phyloP scores from a whole-genome alignment of 2,888 invertebrate genomes.

The Falcaria lacertinaria region DNA sequence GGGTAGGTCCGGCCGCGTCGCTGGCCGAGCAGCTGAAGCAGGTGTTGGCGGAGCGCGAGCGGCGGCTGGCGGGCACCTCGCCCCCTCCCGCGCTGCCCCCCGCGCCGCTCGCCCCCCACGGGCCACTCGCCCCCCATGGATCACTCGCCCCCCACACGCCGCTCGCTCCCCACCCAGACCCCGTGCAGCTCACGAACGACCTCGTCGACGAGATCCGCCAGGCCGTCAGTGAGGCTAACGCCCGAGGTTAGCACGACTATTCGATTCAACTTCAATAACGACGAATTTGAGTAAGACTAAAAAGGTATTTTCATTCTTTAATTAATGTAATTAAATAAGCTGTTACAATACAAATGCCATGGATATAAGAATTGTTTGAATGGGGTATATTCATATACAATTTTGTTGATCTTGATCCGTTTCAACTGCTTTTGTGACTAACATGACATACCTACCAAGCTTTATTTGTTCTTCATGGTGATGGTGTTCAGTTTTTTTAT shows the following conservation, averaged over 20 bases:
- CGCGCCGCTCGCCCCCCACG: conserved; percentile 6
- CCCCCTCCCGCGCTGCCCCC: conserved; percentile 11
- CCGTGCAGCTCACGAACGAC: conserved; percentile 88
- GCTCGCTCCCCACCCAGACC: conserved; percentile 66
- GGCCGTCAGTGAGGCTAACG: conserved; percentile 93
- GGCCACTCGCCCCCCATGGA: conserved; percentile 25
- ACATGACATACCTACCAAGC: not conserved
- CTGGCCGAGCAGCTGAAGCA: conserved; percentile 93
- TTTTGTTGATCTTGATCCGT: no score
- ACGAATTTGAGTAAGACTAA: no score
- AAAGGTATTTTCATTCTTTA: no score
- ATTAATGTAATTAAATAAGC: no score
- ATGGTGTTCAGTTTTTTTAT: not conserved
- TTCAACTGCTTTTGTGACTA: not conserved
- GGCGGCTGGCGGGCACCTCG: conserved; percentile 79
- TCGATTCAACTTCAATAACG: not conserved
- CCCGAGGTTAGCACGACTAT: conserved; percentile 81
- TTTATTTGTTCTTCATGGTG: not conserved
- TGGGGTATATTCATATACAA: no score
- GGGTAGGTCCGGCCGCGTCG: conserved; percentile 84
- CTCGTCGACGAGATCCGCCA: conserved; percentile 92
- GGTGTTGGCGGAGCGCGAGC: conserved; percentile 91
- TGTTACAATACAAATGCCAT: no score
- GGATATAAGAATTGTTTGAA: no score
- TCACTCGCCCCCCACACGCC: conserved; percentile 24